A percentile compares a stretch with the other conserved stretches of the same genome.
phyloP scores from a whole-genome alignment of 2,113 vertebrate species.

The Ptyas mucosa region DNA sequence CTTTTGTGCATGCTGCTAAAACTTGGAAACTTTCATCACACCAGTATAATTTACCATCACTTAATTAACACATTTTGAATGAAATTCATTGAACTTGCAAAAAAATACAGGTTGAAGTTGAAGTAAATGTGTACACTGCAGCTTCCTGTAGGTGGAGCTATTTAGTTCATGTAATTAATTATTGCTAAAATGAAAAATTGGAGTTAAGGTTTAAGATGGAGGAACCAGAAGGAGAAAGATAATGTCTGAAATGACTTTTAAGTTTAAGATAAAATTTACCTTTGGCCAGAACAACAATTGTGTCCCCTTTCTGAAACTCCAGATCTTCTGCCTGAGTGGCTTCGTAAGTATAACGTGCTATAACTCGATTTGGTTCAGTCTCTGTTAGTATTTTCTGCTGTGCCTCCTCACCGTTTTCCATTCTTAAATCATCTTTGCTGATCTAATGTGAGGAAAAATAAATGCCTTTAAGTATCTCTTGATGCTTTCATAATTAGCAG shows the following conservation, averaged over 20 bases:
- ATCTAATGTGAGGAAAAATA: conserved; percentile 58
- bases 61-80: neutral
- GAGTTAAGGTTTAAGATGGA: neutral
- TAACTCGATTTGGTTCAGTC: conserved; percentile 51
- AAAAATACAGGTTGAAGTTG: neutral
- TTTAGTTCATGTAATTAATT: neutral
- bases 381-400: neutral
- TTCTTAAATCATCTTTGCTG: conserved; percentile 48
- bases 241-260: neutral
- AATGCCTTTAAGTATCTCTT: neutral
- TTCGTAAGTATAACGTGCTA: conserved; percentile 82
- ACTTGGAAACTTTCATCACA: neutral
- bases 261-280: conserved; percentile 38
- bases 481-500: neutral
- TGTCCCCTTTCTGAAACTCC: conserved; percentile 79
- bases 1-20: neutral
- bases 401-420: neutral
- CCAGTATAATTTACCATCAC: neutral
- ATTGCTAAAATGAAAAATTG: neutral
- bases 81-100: neutral
- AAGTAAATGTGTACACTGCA: neutral
- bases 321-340: conserved; percentile 86
- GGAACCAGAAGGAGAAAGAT: neutral
- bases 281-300: conserved; percentile 80
- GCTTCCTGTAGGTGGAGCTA: neutral